phyloP scores from a whole-genome alignment of 1,140 invertebrate species.

The Lanistes nyassanus region DNA sequence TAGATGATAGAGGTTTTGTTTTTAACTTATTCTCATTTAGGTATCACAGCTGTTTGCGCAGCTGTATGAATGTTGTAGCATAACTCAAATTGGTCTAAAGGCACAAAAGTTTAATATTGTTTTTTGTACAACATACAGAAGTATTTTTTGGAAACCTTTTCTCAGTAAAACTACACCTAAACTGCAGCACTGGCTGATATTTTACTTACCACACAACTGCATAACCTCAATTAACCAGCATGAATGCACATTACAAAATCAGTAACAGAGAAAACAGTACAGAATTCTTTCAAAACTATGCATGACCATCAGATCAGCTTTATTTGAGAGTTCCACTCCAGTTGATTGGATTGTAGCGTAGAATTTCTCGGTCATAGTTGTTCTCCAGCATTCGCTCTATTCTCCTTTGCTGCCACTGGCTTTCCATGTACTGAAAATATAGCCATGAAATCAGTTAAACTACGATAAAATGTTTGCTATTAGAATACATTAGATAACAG shows the following conservation, averaged over 20 bases:
- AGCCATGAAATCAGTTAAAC: slow-evolving; percentile 9
- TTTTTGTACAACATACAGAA: too few relatives aligned
- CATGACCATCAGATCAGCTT: slow-evolving; percentile 1
- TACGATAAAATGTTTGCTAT: not conserved
- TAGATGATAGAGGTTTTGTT: too few relatives aligned
- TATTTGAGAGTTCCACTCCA: slow-evolving; percentile 63
- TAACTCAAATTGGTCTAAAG: too few relatives aligned
- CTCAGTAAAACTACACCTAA: too few relatives aligned
- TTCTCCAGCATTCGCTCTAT: slow-evolving; percentile 42
- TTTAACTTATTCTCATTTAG: too few relatives aligned
- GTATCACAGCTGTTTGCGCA: too few relatives aligned
- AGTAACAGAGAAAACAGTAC: too few relatives aligned
- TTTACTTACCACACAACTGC: not conserved
- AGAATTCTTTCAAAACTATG: not conserved
- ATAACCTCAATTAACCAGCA: too few relatives aligned
- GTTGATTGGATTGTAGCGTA: slow-evolving; percentile 64
- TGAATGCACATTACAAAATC: too few relatives aligned
- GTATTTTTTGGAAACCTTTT: too few relatives aligned
- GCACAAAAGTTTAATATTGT: too few relatives aligned
- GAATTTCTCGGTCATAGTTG: slow-evolving; percentile 51
- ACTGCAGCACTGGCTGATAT: not conserved
- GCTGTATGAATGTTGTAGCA: too few relatives aligned
- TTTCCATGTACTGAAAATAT: slow-evolving; percentile 60
- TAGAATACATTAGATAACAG: not conserved
- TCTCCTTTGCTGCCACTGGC: slow-evolving; percentile 43